Base-by-base conservation (phyloP, 30 jellyfish, hydroid and myxozoan genomes). In the Phacellophora camtschatica region DNA sequence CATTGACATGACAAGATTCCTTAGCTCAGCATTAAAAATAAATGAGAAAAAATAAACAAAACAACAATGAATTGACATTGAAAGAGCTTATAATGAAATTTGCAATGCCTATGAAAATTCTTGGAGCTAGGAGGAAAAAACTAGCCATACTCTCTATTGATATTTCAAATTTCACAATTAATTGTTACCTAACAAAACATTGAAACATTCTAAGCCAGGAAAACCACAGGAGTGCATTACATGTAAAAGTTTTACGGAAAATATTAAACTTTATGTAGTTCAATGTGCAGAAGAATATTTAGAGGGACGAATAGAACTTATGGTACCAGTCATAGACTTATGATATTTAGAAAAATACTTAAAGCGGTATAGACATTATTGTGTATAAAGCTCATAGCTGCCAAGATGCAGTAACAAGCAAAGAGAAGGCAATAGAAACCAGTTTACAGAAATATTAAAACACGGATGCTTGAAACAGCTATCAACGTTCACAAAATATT, bases 81-180 rank as follows among this genome's bases (percentile, higher is more conserved):
- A 70, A 41, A 51, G 84, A 70, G 67, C 29, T 70, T 5, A 70
- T 71, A 70, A 42, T 23, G 71, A 70, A 70, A 70, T 45, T 70
- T 23, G 84, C 49, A 41, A 39, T 70, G 55, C 9, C 16, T 41
- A 16, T 9, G 16, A 41, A 9, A 41, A 41, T 9, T 41, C 55
- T 41, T 41, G 55, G 9, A 16, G 55, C 13, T 16, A 41, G 55
- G 16, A 41, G 55, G n/a, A n/a, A n/a, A 16, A 41, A 41, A 41
- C 55, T 7, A 41, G 55, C 55, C 55, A 41, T 41, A 41, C 13
- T 41, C 13, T 9, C 55, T 41, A 41, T 41, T 9, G 16, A 41
- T 7, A 41, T 41, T 41, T 9, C 9, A 16, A 41, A 41, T 41
- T 9, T 41, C 16, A 41, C 9, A 41, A 41, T 16, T 16, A 7